Evolutionary conservation across 2,888 invertebrate species (phyloP).

Genomic region (Cantharis rufa): DNA sequence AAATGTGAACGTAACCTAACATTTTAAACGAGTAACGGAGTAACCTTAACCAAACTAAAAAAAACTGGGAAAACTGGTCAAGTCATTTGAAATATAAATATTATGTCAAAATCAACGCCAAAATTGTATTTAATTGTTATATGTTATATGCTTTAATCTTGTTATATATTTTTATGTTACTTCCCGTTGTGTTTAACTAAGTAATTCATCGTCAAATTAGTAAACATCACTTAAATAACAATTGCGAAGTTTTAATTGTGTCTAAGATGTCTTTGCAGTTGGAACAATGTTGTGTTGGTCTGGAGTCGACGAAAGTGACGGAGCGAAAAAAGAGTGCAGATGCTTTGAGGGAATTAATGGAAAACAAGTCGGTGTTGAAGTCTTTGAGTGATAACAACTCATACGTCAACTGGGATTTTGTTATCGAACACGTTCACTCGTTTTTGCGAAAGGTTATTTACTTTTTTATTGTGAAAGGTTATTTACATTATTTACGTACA

Average conservation of each 20-base stretch:
- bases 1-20: too few relatives aligned
- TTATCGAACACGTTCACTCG: conserved; percentile 48
- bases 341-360: conserved; percentile 54
- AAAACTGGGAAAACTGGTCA: too few relatives aligned
- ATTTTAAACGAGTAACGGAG: too few relatives aligned
- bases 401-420: conserved; percentile 56
- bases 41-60: too few relatives aligned
- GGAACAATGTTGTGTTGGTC: conserved; percentile 51
- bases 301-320: conserved; percentile 54
- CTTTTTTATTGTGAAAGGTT: conserved; percentile 54
- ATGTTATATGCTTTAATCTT: too few relatives aligned
- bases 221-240: background rate
- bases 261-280: conserved; percentile 32
- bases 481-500: conserved; percentile 14
- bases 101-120: too few relatives aligned
- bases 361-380: conserved; percentile 54
- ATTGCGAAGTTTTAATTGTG: background rate
- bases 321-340: conserved; percentile 60
- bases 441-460: conserved; percentile 38
- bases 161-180: too few relatives aligned
- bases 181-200: too few relatives aligned
- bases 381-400: conserved; percentile 54
- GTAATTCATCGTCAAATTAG: background rate
- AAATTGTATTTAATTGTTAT: too few relatives aligned
- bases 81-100: too few relatives aligned